Evolutionary conservation across 92 coral and sea anemone genomes (phyloP).

Genomic region (Porites divaricata): DNA sequence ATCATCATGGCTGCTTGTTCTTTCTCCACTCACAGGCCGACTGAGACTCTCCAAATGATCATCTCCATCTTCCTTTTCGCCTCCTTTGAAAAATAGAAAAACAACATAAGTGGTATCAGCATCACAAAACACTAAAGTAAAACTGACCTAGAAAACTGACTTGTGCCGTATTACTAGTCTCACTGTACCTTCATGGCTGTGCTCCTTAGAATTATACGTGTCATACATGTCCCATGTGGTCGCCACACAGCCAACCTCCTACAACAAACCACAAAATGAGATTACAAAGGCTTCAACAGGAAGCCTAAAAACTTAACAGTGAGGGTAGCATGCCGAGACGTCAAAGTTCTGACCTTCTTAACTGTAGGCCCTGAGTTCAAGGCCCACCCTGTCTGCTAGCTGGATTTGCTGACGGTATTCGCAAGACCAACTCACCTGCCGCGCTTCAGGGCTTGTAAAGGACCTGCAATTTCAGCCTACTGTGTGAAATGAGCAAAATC

Average conservation of each 20-base stretch:
- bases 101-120: no score
- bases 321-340: no score
- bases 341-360: no score
- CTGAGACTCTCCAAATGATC: constrained; percentile 95
- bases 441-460: no score
- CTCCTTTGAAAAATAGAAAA: constrained; percentile 16
- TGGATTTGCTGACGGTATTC: no score
- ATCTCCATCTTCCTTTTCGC: constrained; percentile 68
- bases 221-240: constrained; percentile 99
- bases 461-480: no score
- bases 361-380: no score
- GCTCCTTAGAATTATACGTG: constrained; percentile 56
- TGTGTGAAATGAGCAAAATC: no score
- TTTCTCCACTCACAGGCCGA: constrained; percentile 94
- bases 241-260: constrained; percentile 98
- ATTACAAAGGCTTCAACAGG: no score
- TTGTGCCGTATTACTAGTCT: background rate
- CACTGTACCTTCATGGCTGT: constrained; percentile 67
- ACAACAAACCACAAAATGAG: background rate
- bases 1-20: constrained; percentile 85
- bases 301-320: no score
- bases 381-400: no score
- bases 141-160: background rate
- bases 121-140: background rate
- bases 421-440: no score